Conservation (phyloP, 2,888 invertebrate genomes). For the Dryomyza anilis region DNA sequence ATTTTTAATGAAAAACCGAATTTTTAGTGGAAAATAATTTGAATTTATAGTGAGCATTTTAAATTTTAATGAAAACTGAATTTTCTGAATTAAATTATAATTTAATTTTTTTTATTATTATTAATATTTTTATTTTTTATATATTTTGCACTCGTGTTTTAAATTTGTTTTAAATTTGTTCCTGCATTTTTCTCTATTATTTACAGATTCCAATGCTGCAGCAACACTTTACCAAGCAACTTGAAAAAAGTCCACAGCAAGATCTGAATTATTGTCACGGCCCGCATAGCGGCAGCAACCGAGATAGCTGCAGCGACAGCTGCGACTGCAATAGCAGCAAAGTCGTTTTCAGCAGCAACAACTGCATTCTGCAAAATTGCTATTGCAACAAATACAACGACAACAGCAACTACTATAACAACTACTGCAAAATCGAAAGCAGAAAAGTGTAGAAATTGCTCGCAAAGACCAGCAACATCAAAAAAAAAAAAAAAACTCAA, state of each 20-base stretch:
- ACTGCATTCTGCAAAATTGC: conserved; percentile 14
- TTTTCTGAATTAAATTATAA: background rate
- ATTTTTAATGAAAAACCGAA: too few species aligned
- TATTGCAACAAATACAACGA: conserved; percentile 32
- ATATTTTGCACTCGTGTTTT: background rate
- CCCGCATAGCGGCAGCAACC: conserved; percentile 33
- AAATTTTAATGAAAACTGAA: too few species aligned
- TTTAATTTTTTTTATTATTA: background rate
- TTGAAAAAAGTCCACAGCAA: conserved; percentile 53
- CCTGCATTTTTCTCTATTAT: background rate
- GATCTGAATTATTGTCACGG: conserved; percentile 53
- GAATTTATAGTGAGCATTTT: too few species aligned
- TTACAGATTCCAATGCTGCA: conserved; percentile 43
- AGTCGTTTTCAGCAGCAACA: conserved; percentile 23
- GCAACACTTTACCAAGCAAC: conserved; percentile 47
- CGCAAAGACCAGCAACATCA: conserved; percentile 22
- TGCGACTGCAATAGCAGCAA: conserved; percentile 29
- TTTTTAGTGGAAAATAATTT: too few species aligned
- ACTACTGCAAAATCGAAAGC: conserved; percentile 34
- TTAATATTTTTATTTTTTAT: background rate
- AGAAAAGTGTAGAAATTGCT: conserved; percentile 12
- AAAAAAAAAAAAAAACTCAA: conserved; percentile 21
- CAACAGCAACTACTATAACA: conserved; percentile 27
- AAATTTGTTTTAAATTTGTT: background rate
- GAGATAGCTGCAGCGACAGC: conserved; percentile 33